Evolutionary conservation across 2,113 vertebrate species (phyloP), one percentile per base, ranked within the genome.

Genomic region (Daphoenositta chrysoptera): DNA sequence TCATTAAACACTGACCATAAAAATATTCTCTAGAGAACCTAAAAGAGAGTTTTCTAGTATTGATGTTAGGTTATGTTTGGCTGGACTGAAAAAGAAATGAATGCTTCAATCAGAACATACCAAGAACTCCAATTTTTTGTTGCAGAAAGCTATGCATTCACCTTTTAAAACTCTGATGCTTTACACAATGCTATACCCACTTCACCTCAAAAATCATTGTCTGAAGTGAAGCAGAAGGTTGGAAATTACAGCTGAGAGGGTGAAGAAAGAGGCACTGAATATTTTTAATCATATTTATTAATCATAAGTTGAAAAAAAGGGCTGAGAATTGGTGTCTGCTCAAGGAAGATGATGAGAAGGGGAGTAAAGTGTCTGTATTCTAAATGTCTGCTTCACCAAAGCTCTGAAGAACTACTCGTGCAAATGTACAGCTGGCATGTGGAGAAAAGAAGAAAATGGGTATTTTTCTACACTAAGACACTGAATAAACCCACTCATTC

Each of bases 261-360:
- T 87, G 54, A 91, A 61, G 24, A 77, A 61, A 86, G 37, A 83
- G 17, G 3, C 27, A 56, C 4, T 64, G 70, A 87, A 35, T 72
- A 73, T 90, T 96, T 96, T 90, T 78, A 77, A 92, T 77, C 12
- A 24, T 81, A 85, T 72, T 35, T 64, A 76, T 84, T 93, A 93
- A 81, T 90, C 42, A 23, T 68, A 87, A 93, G 8, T 78, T 15
- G 47, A 72, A 86, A 93, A 93, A 78, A 88, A 50, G 23, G 33
- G 10, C 26, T 84, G 44, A 90, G 80, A 88, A 94, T 39, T 23
- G 11, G 15, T 85, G 48, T 57, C 48, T 90, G n/a, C 33, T 81
- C 27, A 66, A 93, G 33, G 45, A 89, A 91, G 9, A 40, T 42
- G 35, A 77, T 8, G 19, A 89, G 37, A 66, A 35, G 75, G 15